Evolutionary conservation across 2,797 vertebrate species (phyloP), one percentile per base, ranked within the genome.

Genomic region (Parambassis ranga): DNA sequence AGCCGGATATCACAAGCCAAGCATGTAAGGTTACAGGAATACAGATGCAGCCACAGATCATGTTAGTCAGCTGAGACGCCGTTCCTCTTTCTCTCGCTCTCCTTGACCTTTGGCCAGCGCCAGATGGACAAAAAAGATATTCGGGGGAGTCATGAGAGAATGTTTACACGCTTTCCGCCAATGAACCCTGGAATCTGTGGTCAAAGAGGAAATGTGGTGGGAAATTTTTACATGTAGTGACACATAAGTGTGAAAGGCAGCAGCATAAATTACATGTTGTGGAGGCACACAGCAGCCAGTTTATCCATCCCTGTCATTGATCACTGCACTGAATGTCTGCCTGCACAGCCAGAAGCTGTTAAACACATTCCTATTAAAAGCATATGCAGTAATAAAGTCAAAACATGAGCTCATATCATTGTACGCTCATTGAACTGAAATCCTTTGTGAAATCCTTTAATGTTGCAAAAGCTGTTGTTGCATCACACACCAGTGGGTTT

Each of bases 1-100:
- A 72, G 51, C 53, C 18, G 33, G 77, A 75, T 76, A 87, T 90
- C 87, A 89, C 81, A 84, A 84, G 81, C 59, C 38, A 15, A 79
- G 63, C 85, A 86, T 87, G 87, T 86, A 83, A 82, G 81, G 70
- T 68, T 48, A 41, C 73, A 69, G 46, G 65, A 73, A 78, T 57
- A 68, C 62, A 81, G 76, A 80, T 65, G 71, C 56, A 82, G 36
- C 56, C 66, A 58, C 60, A 61, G 65, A 72, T 60, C 35, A 43
- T 43, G 51, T 26, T 48, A 65, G 75, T 84, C 84, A 84, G 71
- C 71, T 82, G 71, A 85, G 71, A 65, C 35, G 15, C 26, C 35
- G 10, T 32, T 27, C 41, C 37, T 57, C 27, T 65, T 53, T 48
- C 16, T 27, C 42, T 36, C 3, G 0, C 26, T 55, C 46, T 24